phyloP scores from a whole-genome alignment of 2,113 vertebrate species.

The Anarhynchus alexandrinus region DNA sequence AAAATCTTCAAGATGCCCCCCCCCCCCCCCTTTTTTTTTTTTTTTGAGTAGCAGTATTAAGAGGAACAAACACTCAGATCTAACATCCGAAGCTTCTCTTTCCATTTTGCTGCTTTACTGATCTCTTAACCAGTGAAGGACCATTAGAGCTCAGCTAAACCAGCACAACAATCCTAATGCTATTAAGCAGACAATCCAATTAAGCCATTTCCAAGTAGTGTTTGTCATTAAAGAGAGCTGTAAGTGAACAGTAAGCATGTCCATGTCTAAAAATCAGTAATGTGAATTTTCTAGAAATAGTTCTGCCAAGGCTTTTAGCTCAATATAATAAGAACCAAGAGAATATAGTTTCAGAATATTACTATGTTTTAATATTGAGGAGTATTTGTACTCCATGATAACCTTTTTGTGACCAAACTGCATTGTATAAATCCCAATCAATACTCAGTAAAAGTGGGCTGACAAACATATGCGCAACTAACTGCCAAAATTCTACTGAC shows the following conservation, averaged over 20 bases:
- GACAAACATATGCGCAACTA: neutral
- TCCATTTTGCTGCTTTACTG: constrained; percentile 8
- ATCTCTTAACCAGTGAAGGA: constrained; percentile 35
- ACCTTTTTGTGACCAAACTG: neutral
- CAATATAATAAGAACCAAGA: neutral
- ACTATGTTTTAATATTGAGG: neutral
- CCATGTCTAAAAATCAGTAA: neutral
- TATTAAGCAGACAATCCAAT: constrained; percentile 68
- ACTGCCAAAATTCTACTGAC: neutral
- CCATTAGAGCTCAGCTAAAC: constrained; percentile 52
- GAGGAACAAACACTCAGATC: neutral
- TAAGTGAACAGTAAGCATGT: constrained; percentile 25
- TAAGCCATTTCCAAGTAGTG: constrained; percentile 59
- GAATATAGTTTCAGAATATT: neutral
- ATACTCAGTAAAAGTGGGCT: neutral
- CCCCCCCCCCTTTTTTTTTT: too few relatives aligned
- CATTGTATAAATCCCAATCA: neutral
- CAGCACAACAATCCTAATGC: constrained; percentile 52
- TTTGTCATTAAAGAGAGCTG: constrained; percentile 65
- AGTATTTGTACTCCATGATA: neutral
- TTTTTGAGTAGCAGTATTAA: neutral
- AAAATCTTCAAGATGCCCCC: neutral
- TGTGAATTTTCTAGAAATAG: neutral
- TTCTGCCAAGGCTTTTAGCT: neutral
- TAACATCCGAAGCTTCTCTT: neutral